These are phyloP conservation scores for Eupithecia vulgata DNA, from an alignment of 2,888 invertebrate species.

Conservation along the genomic window DNA sequence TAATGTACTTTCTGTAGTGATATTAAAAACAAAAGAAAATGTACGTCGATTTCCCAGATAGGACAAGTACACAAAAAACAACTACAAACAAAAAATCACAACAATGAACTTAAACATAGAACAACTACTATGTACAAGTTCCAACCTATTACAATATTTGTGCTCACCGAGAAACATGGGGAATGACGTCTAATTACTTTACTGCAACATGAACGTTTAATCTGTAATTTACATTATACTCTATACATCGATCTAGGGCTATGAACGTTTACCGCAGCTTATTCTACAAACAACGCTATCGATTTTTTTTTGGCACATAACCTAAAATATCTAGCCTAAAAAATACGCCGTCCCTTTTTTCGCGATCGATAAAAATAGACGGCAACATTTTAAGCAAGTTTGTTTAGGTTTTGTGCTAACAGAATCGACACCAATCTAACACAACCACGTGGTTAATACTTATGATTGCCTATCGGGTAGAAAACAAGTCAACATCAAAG, in stretches of 20 bases:
- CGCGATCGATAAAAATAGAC: neutral
- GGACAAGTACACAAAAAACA: constrained; percentile 13
- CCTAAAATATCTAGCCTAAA: neutral
- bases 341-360: constrained; percentile 11
- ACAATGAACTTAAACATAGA: constrained; percentile 8
- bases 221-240: constrained; percentile 67
- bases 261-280: neutral
- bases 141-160: constrained; percentile 52
- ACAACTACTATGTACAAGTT: constrained; percentile 38
- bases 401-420: neutral
- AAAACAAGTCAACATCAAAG: constrained; percentile 26
- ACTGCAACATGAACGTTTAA: constrained; percentile 77
- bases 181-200: constrained; percentile 73
- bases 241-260: constrained; percentile 39
- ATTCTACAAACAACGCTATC: neutral
- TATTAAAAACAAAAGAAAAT: neutral
- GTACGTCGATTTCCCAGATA: neutral
- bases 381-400: neutral
- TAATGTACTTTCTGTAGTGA: neutral
- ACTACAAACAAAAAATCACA: constrained; percentile 18
- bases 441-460: neutral
- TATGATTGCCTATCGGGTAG: constrained; percentile 13
- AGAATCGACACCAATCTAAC: neutral
- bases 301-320: neutral
- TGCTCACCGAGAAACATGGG: constrained; percentile 77